Evolutionary conservation across 2,113 vertebrate genomes (phyloP).

Genomic region (Vombatus ursinus): DNA sequence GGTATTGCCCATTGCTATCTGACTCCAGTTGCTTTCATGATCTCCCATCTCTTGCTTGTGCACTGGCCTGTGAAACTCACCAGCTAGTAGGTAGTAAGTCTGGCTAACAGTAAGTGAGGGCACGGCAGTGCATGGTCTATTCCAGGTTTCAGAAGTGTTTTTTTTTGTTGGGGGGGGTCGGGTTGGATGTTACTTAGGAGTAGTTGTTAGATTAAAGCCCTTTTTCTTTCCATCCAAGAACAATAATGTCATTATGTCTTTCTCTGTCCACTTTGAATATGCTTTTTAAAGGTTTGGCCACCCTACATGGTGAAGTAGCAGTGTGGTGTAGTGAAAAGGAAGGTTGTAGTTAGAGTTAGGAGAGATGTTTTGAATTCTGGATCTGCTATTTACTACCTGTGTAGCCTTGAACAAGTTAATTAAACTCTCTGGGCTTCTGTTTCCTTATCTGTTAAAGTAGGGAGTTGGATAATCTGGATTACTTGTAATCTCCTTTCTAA

Average conservation of each 20-base stretch:
- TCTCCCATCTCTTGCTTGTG: neutral
- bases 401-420: neutral
- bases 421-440: conserved; percentile 1
- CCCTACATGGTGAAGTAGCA: neutral
- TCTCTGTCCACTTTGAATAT: neutral
- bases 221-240: neutral
- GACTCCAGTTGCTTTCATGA: neutral
- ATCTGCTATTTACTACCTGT: neutral
- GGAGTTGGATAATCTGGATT: too few relatives aligned
- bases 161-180: neutral
- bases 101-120: neutral
- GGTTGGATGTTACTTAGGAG: neutral
- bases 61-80: neutral
- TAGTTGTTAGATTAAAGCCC: neutral
- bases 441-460: neutral
- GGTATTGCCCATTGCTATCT: too few relatives aligned
- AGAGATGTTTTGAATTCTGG: too few relatives aligned
- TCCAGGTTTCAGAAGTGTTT: neutral
- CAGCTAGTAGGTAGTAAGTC: neutral
- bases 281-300: neutral
- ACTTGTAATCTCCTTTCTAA: too few relatives aligned
- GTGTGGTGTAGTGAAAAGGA: neutral
- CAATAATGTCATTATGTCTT: neutral
- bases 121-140: too few relatives aligned
- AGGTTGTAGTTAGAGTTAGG: neutral